Conservation (phyloP, 2,797 vertebrate genomes). For the Benthosema pterotum region DNA sequence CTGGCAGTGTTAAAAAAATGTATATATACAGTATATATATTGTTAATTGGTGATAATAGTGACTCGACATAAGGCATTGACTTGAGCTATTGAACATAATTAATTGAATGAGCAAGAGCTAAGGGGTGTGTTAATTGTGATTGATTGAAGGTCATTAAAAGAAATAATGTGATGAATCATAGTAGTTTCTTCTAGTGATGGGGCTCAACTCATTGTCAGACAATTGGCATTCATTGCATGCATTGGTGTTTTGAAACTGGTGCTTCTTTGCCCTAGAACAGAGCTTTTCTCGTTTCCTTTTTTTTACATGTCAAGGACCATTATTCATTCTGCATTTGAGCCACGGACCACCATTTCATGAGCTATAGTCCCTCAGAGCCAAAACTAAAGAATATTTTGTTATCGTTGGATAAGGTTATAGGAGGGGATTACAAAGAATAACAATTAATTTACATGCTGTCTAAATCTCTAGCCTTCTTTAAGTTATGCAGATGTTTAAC, state of each 20-base stretch:
- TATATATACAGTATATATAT: conserved; percentile 53
- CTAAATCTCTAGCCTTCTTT: too few species aligned
- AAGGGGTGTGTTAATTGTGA: conserved; percentile 67
- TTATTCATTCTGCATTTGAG: too few species aligned
- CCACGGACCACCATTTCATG: too few species aligned
- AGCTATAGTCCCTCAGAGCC: too few species aligned
- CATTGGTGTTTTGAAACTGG: background rate
- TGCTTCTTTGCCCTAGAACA: conserved; percentile 7
- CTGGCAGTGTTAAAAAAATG: conserved; percentile 48
- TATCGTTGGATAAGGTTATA: too few species aligned
- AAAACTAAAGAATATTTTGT: too few species aligned
- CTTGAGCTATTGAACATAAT: conserved; percentile 67
- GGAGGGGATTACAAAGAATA: too few species aligned
- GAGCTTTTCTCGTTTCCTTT: too few species aligned
- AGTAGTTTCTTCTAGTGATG: conserved; percentile 39
- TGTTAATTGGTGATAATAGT: conserved; percentile 67
- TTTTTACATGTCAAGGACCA: too few species aligned
- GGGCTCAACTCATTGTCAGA: conserved; percentile 30
- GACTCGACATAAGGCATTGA: conserved; percentile 64
- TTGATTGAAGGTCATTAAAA: conserved; percentile 63
- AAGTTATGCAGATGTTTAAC: too few species aligned
- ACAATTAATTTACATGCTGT: too few species aligned
- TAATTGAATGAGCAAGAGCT: conserved; percentile 63
- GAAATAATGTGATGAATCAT: conserved; percentile 31
- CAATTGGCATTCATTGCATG: background rate